Base-by-base conservation (phyloP, 2,797 vertebrate genomes). In the Somateria mollissima region DNA sequence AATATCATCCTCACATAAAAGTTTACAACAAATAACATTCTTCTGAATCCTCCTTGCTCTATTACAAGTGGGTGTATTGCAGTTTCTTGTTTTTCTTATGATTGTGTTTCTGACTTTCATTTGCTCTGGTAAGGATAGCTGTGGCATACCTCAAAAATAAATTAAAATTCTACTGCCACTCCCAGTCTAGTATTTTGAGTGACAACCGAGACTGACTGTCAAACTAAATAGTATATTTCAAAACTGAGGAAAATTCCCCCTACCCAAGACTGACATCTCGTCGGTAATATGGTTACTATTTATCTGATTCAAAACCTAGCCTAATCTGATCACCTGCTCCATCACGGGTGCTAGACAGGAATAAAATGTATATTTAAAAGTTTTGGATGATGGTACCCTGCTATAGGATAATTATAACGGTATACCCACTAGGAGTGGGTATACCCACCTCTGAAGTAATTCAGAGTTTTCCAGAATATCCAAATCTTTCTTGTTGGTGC, bases 101-200 rank as follows among this genome's bases (percentile, higher is more conserved):
- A n/a, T 60, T 65, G 49, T 61, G n/a, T 84, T 83, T 84, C 57
- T 94, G 51, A 95, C 21, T 94, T 92, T 32, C 21, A 45, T 89
- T 82, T 94, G 28, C 51, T 89, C 28, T 82, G 13, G 45, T 61
- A 71, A 92, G 11, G 13, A 8, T 76, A 79, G 10, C 36, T 84
- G 58, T 88, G 74, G n/a, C 49, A 70, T 76, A 79, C 14, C 57
- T 84, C 49, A 91, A 91, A 92, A 92, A 41, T 28, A 22, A 86
- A 88, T 88, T 87, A 87, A 82, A 92, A 96, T 94, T 94, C 74
- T 12, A 30, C 65, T 89, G 61, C 70, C 80, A 69, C 77, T 91
- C 64, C 71, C 49, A 87, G 57, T 77, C 74, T 89, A 21, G 3
- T 24, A 90, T 91, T 94, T 85, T 89, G 85, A 94, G 14, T 95